Evolutionary conservation across 2,888 invertebrate genomes (phyloP).

Genomic region (Volucella inanis): DNA sequence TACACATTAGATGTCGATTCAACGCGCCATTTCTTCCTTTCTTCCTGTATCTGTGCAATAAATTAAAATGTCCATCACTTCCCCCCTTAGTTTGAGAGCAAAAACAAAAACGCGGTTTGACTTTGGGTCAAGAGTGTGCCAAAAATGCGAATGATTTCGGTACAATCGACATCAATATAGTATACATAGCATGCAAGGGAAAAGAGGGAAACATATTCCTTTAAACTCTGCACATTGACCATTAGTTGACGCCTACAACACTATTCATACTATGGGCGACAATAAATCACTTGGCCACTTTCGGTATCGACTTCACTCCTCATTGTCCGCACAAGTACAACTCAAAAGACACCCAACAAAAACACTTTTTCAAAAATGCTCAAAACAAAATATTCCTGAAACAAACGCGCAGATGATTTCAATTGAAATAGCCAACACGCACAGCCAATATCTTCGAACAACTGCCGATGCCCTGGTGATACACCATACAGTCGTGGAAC

Average conservation of each 20-base stretch:
- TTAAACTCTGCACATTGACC: slow-evolving; percentile 61
- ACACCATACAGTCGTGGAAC: slow-evolving; percentile 39
- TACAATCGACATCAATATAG: slow-evolving; percentile 45
- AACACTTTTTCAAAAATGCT: slow-evolving; percentile 62
- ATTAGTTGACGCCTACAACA: slow-evolving; percentile 74
- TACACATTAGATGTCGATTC: slow-evolving; percentile 38
- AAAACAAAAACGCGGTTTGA: slow-evolving; percentile 47
- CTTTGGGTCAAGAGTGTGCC: slow-evolving; percentile 74
- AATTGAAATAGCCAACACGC: slow-evolving; percentile 9
- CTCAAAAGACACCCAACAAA: slow-evolving; percentile 61
- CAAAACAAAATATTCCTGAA: slow-evolving; percentile 66
- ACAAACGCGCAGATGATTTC: slow-evolving; percentile 70
- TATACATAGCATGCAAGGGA: too few species aligned
- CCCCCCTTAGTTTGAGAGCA: slow-evolving; percentile 8
- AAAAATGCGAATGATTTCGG: slow-evolving; percentile 67
- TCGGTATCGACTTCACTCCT: slow-evolving; percentile 4
- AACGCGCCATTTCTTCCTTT: slow-evolving; percentile 34
- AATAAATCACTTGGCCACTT: slow-evolving; percentile 71
- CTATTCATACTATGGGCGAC: slow-evolving; percentile 49
- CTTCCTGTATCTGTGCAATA: slow-evolving; percentile 52
- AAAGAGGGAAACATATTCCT: slow-evolving; percentile 11
- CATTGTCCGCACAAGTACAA: slow-evolving; percentile 53
- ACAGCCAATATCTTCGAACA: slow-evolving; percentile 51
- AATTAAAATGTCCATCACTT: slow-evolving; percentile 63
- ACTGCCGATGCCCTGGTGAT: slow-evolving; percentile 71